Conservation (phyloP, 2,113 vertebrate genomes). For the Clarias batrachus region DNA sequence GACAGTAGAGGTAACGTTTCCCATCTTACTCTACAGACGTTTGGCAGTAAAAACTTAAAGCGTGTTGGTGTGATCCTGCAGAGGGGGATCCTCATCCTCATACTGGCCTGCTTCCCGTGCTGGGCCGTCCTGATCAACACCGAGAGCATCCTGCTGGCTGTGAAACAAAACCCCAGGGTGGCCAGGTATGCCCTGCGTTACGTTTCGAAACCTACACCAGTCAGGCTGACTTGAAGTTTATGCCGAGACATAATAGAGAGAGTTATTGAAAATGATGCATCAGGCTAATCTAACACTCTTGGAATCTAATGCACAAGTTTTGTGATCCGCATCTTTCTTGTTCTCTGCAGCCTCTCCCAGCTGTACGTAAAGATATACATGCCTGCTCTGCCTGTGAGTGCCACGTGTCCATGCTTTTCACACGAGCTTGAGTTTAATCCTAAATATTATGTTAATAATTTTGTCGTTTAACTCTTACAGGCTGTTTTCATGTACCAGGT, state of each 20-base stretch:
- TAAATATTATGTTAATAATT: conserved; percentile 36
- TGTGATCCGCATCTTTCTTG: neutral
- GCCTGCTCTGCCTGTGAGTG: conserved; percentile 89
- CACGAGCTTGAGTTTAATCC: conserved; percentile 1
- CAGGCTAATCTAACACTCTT: neutral
- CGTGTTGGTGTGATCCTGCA: conserved; percentile 85
- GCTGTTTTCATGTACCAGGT: conserved; percentile 86
- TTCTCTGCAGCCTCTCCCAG: conserved; percentile 79
- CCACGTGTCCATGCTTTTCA: neutral
- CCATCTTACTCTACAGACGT: conserved; percentile 71
- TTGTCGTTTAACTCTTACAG: conserved; percentile 63
- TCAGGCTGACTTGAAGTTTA: neutral
- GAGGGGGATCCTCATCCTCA: conserved; percentile 77
- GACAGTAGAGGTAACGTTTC: neutral
- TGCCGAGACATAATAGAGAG: too few species aligned
- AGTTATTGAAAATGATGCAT: neutral
- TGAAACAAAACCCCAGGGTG: conserved; percentile 76
- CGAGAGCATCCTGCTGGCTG: conserved; percentile 75
- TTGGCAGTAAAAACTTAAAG: conserved; percentile 82
- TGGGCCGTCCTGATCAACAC: conserved; percentile 91
- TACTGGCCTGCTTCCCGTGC: conserved; percentile 88
- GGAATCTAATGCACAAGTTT: neutral
- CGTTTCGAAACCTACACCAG: neutral
- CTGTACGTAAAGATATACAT: conserved; percentile 88
- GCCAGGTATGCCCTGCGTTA: conserved; percentile 72